Evolutionary conservation across 2,797 vertebrate species (phyloP).

Genomic region (Paedocypris micromegethes): DNA sequence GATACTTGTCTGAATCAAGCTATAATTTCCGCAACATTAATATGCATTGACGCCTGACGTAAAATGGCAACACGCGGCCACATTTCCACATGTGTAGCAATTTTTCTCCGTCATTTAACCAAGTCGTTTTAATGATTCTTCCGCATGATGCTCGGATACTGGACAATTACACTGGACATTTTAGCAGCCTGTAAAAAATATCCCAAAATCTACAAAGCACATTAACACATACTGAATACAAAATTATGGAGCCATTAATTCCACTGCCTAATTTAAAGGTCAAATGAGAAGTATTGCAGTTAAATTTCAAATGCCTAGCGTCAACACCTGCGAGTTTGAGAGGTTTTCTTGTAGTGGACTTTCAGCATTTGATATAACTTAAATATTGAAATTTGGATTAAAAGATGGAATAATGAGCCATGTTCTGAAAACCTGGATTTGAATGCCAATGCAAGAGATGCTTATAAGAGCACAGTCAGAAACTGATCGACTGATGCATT

Average conservation of each 20-base stretch:
- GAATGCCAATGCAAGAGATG: not conserved
- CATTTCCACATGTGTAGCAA: not conserved
- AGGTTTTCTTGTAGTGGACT: conserved; percentile 9
- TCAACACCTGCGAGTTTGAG: conserved; percentile 16
- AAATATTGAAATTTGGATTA: conserved; percentile 9
- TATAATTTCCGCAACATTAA: conserved; percentile 19
- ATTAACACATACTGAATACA: conserved; percentile 35
- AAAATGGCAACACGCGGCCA: conserved; percentile 15
- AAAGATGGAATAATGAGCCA: not conserved
- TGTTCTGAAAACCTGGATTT: not conserved
- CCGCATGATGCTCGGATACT: conserved; percentile 17
- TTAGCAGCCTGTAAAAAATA: conserved; percentile 19
- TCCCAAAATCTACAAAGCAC: conserved; percentile 14
- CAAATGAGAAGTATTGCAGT: conserved; percentile 25
- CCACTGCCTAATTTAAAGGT: conserved; percentile 31
- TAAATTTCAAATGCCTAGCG: conserved; percentile 27
- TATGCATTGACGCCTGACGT: conserved; percentile 15
- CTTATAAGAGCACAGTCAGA: conserved; percentile 17
- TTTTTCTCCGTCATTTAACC: conserved; percentile 11
- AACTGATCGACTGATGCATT: conserved; percentile 11
- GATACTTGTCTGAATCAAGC: not conserved
- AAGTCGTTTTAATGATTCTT: conserved; percentile 23
- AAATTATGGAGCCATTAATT: conserved; percentile 33
- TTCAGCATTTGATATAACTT: conserved; percentile 15
- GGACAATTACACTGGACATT: conserved; percentile 30